A percentile compares a stretch with the other conserved stretches of the same genome.
Evolutionary conservation across 2,797 vertebrate genomes (phyloP).

Genomic region (Bovichtus variegatus): DNA sequence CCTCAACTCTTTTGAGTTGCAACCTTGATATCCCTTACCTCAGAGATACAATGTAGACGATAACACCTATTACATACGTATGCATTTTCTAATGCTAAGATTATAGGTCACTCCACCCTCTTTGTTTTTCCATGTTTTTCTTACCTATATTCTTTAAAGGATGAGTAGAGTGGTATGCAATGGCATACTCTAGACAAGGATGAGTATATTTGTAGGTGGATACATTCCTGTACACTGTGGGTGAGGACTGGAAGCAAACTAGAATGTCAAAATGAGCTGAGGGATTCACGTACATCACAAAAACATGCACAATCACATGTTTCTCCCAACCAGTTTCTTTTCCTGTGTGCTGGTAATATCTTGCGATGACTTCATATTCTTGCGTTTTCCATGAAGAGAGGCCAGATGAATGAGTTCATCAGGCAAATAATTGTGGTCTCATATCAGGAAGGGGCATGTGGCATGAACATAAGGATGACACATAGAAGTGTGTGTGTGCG

Average conservation of each 20-base stretch:
- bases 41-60: slow-evolving; percentile 48
- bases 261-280: slow-evolving; percentile 23
- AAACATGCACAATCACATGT: slow-evolving; percentile 3
- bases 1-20: slow-evolving; percentile 25
- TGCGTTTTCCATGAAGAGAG: slow-evolving; percentile 5
- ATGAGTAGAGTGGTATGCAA: slow-evolving; percentile 17
- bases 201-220: slow-evolving; percentile 3
- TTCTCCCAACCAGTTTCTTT: not conserved
- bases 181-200: slow-evolving; percentile 23
- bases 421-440: slow-evolving; percentile 23
- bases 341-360: slow-evolving; percentile 22
- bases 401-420: slow-evolving; percentile 37
- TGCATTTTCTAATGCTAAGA: slow-evolving; percentile 64
- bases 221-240: slow-evolving; percentile 4
- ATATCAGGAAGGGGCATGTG: slow-evolving; percentile 40
- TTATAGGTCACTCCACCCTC: slow-evolving; percentile 36
- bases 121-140: slow-evolving; percentile 27
- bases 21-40: slow-evolving; percentile 47
- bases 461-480: slow-evolving; percentile 46
- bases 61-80: slow-evolving; percentile 72
- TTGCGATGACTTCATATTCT: not conserved
- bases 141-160: slow-evolving; percentile 24
- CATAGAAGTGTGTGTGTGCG: slow-evolving; percentile 1
- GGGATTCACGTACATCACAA: not conserved
- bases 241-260: slow-evolving; percentile 23